These are phyloP conservation scores for Augochlorella aurata DNA, from an alignment of 2,888 invertebrate genomes.

Conservation along the genomic window DNA sequence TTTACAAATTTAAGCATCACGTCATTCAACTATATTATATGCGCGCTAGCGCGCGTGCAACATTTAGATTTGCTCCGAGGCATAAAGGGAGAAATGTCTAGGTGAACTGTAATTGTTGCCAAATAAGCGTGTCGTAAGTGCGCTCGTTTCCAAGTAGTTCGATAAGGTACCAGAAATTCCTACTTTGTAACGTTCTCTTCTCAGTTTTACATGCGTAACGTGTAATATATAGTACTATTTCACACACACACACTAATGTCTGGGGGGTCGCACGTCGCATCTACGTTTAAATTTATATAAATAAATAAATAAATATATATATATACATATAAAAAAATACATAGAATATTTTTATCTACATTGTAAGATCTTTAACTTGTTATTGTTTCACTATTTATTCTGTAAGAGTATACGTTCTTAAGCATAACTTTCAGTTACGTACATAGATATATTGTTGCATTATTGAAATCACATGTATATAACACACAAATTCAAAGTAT, in stretches of 20 bases:
- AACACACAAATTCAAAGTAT: conserved; percentile 49
- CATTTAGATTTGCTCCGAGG: conserved; percentile 62
- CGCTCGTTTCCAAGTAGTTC: conserved; percentile 48
- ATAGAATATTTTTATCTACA: conserved; percentile 59
- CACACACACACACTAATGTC: conserved; percentile 25
- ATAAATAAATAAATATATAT: conserved; percentile 42
- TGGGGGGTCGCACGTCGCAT: conserved; percentile 31
- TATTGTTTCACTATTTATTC: conserved; percentile 64
- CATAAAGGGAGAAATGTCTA: conserved; percentile 67
- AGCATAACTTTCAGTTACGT: conserved; percentile 30
- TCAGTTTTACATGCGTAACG: conserved; percentile 44
- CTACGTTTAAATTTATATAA: conserved; percentile 57
- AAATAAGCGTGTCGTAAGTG: conserved; percentile 55
- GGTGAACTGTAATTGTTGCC: conserved; percentile 57
- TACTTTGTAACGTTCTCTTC: conserved; percentile 50
- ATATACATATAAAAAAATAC: conserved; percentile 32
- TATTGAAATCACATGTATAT: conserved; percentile 61
- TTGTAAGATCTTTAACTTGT: conserved; percentile 55
- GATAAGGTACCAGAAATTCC: conserved; percentile 52
- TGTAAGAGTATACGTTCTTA: conserved; percentile 43
- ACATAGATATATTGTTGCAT: conserved; percentile 46
- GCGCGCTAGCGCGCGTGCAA: conserved; percentile 53
- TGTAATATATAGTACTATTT: conserved; percentile 56
- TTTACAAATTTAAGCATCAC: conserved; percentile 74
- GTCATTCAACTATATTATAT: conserved; percentile 69